Conservation (phyloP, 2,113 vertebrate species). For the Grantiella picta region DNA sequence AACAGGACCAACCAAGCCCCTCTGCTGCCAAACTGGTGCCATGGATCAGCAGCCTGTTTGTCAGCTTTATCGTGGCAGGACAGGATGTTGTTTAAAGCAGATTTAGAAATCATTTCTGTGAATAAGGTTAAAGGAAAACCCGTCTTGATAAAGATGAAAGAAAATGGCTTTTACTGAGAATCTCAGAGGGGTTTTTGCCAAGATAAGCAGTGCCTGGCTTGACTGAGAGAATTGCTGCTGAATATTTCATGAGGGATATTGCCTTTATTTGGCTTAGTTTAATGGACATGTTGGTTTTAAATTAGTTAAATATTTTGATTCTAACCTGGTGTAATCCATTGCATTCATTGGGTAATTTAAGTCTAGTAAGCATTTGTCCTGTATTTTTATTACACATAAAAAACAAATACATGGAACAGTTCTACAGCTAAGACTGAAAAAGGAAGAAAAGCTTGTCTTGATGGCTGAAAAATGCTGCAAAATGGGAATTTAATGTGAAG, state of each 20-base stretch:
- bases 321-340: not conserved
- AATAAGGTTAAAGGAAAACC: constrained; percentile 38
- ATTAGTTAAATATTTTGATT: constrained; percentile 8
- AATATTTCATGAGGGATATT: not conserved
- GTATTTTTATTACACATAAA: not conserved
- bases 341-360: not conserved
- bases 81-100: not conserved
- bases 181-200: not conserved
- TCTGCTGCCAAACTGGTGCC: not conserved
- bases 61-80: not conserved
- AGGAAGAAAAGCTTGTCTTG: not conserved
- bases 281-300: not conserved
- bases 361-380: not conserved
- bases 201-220: constrained; percentile 24
- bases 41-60: not conserved
- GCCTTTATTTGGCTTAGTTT: not conserved
- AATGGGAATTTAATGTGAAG: not conserved
- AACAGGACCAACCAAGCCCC: not conserved
- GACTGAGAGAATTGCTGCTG: not conserved
- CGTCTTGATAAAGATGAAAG: constrained; percentile 31
- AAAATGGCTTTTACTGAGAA: constrained; percentile 27
- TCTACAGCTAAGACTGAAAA: not conserved
- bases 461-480: not conserved
- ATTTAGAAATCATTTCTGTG: constrained; percentile 39
- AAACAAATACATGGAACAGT: not conserved